These are phyloP conservation scores for Calephelis nemesis DNA, from an alignment of 1,140 invertebrate genomes.

Conservation along the genomic window DNA sequence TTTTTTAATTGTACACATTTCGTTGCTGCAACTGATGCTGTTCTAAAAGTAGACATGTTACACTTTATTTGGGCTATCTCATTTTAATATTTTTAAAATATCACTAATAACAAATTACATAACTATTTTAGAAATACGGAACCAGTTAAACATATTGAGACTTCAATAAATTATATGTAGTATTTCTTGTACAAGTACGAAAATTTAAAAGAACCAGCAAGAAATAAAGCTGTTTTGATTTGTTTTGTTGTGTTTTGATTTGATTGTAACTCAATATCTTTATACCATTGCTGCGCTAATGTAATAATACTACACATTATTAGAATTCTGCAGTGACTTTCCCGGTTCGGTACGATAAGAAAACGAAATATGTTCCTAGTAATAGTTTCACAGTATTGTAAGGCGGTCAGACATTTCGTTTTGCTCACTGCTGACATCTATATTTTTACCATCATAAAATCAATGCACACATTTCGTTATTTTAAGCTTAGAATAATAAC, in stretches of 20 bases:
- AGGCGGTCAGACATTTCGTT: too few relatives aligned
- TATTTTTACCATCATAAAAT: too few relatives aligned
- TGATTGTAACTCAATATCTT: background rate
- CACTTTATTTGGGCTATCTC: constrained; percentile 5
- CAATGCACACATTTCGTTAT: too few relatives aligned
- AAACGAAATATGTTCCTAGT: too few relatives aligned
- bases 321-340: too few relatives aligned
- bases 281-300: too few relatives aligned
- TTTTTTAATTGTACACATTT: constrained; percentile 6
- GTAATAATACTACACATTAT: too few relatives aligned
- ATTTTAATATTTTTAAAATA: constrained; percentile 11
- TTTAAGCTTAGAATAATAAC: too few relatives aligned
- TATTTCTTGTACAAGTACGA: constrained; percentile 63
- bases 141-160: constrained; percentile 37
- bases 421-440: too few relatives aligned
- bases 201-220: constrained; percentile 64
- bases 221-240: constrained; percentile 77
- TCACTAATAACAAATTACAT: constrained; percentile 23
- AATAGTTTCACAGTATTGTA: too few relatives aligned
- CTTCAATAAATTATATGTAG: constrained; percentile 38
- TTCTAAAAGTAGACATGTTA: background rate
- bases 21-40: background rate
- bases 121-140: background rate
- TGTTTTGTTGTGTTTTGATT: constrained; percentile 61
- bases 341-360: too few relatives aligned